Base-by-base conservation (phyloP, 2,113 vertebrate genomes). In the Corythornis cristatus region DNA sequence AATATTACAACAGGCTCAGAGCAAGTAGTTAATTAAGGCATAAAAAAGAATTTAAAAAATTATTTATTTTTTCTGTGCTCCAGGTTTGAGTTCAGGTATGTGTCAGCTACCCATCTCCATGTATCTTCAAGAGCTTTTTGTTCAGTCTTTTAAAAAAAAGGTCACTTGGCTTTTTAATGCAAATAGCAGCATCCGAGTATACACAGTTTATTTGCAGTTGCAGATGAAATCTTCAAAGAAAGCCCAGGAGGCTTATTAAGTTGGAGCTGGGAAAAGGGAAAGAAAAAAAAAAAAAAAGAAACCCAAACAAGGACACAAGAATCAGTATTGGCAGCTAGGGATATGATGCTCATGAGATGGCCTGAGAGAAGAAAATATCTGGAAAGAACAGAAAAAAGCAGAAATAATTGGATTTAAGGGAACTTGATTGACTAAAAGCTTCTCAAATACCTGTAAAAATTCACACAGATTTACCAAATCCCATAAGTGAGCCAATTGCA, bases 161-260 rank as follows among this genome's bases (percentile, higher is more conserved):
- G 40, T 46, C 12, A 48, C 33, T 61, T 35, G 8, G 15, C 16
- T 82, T 88, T 89, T 86, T 86, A 92, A 82, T 88, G 7, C 21
- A 70, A 42, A 79, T 5, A 75, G 45, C 84, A 72, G 25, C 18
- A 0, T 64, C 53, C 54, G 35, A 84, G 50, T 54, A 58, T 50
- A 48, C 15, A 82, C n/a, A 51, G 26, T 14, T 65, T 90, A 48
- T 90, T 82, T 90, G 45, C n/a, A 67, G 46, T 62, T 87, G 50
- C 45, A 90, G 66, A 79, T 37, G 35, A 93, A 86, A 88, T 92
- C 82, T 89, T 78, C 70, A 86, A 76, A 96, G 68, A 86, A 96
- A 87, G 33, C 81, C 64, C 73, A 82, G 58, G 58, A 79, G 90
- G 25, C 50, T 82, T 87, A 93, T 87, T 87, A 92, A 89, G n/a